Evolutionary conservation across 2,797 vertebrate genomes (phyloP).

Genomic region (Uromys caudimaculatus): DNA sequence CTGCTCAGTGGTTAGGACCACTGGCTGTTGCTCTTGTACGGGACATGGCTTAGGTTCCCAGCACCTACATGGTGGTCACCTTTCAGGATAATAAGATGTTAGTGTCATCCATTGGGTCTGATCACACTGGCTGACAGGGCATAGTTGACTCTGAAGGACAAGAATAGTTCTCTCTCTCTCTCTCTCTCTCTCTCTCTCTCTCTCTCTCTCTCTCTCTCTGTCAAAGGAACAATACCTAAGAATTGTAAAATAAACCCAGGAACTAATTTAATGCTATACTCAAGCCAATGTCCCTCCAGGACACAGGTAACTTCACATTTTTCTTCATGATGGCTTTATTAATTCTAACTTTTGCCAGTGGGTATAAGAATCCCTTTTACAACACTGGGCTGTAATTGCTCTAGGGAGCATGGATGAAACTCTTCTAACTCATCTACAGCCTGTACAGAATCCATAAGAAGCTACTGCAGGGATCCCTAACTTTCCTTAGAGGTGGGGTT

Average conservation of each 20-base stretch:
- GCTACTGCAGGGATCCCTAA: background rate
- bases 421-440: background rate
- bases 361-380: constrained; percentile 22
- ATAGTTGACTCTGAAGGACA: background rate
- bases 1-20: background rate
- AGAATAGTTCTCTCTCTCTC: background rate
- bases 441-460: background rate
- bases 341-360: constrained; percentile 24
- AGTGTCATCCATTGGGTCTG: background rate
- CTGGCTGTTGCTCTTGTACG: background rate
- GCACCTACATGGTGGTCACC: background rate
- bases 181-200: background rate
- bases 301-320: background rate
- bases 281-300: constrained; percentile 29
- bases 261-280: constrained; percentile 9
- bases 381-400: background rate
- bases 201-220: background rate
- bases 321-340: constrained; percentile 42
- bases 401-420: background rate
- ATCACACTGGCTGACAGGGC: accelerated
- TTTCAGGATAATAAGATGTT: background rate
- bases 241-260: constrained; percentile 26
- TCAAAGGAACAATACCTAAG: background rate
- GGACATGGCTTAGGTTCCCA: background rate
- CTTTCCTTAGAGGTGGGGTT: background rate